Base-by-base conservation (phyloP, 2,888 invertebrate genomes). In the Caenorhabditis sinica region DNA sequence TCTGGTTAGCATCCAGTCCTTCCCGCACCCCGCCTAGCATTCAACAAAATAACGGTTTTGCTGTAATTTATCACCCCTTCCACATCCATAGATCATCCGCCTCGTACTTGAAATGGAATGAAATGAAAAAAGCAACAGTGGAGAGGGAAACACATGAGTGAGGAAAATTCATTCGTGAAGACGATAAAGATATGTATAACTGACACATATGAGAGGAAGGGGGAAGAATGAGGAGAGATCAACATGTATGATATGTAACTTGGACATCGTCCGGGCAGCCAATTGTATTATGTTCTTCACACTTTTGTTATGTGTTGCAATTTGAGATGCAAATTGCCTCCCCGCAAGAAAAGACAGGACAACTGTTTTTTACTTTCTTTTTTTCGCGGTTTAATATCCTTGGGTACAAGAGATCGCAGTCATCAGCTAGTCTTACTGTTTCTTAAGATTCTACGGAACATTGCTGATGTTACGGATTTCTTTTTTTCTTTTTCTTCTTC, bases 221-320 rank as follows among this genome's bases (percentile, higher is more conserved):
- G 25, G 30, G 58, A 30, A 43, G 9, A 36, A 36, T 36, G 45
- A 49, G 49, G 33, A 65, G 68, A 83, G 83, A 83, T 83, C 83
- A 79, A 79, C 79, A 83, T 74, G 72, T 83, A 63, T 83, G 83
- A 83, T 83, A 83, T 79, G 74, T 74, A 83, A 79, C 69, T 83
- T 72, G 76, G 56, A 33, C 73, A 77, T 73, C 83, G 66, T 49
- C 49, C 20, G 20, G 20, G 11, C 28, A 51, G 68, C 51, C 75
- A 66, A 65, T 68, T 68, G 76, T 60, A 76, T 76, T 76, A 68
- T 76, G 68, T 76, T 76, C 76, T 76, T 66, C 69, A 75, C 77
- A 77, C 77, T 77, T 77, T 69, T 61, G 51, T 53, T 77, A 51
- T 58, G 66, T 66, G 66, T 66, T 66, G 65, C 75, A 75, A 75